Evolutionary conservation across 35 echinoderm and acorn worm genomes (phyloP), one percentile per base, ranked within the genome.

Genomic region (Diadema setosum): DNA sequence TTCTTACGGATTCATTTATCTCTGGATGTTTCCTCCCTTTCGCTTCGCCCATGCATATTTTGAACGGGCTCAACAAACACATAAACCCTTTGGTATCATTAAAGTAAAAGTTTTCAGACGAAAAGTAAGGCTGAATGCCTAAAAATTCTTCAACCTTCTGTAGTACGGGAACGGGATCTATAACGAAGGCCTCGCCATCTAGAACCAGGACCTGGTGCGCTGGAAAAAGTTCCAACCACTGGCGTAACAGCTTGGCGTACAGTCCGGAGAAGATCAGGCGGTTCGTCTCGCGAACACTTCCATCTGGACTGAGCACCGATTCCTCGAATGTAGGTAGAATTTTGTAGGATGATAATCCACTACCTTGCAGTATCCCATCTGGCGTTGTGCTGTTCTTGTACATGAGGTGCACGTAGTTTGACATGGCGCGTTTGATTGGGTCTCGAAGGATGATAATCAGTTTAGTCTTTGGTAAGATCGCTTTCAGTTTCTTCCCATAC

Each of bases 31-130:
- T 39, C 0, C 91, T 56, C 2, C 91, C 86, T 43, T 93, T 93
- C 0, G 15, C 35, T 42, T n/a, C 2, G 9, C 34, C 24, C 91
- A 93, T 93, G 57, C 91, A 93, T 2, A 57, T 45, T 35, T 65
- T 61, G 15, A 91, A 34, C 0, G 91, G 91, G 42, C 75, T 56
- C 18, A 50, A 30, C 5, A 88, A n/a, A 40, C 91, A 93, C 59
- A 88, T 88, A 48, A 93, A 93, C 0, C 91, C 85, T 50, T 93
- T 93, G 4, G 37, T 70, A 26, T n/a, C n/a, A n/a, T n/a, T n/a
- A n/a, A n/a, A n/a, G n/a, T n/a, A 74, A 75, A 93, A 93, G 15
- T 89, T 45, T 21, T 39, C 31, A 7, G 87, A 56, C 5, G 67
- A 44, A 55, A 93, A 93, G 42, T 70, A 93, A 1, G 39, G 57